Evolutionary conservation across 92 coral and sea anemone species (phyloP), one percentile per base, ranked within the genome.

Genomic region (Epizoanthus ramosus): DNA sequence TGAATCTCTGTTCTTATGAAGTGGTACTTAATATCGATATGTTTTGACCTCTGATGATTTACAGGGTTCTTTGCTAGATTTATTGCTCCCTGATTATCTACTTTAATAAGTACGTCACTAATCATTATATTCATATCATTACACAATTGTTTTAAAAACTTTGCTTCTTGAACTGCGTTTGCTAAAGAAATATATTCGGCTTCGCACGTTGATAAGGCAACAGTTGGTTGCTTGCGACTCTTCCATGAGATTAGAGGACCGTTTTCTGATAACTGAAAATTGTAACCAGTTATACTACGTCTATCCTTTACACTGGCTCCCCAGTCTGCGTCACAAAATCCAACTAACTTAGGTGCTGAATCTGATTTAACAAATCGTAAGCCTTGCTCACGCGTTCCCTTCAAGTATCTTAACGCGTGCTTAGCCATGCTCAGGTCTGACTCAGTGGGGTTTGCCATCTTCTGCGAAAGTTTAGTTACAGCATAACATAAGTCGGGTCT

Each of bases 261-360:
- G 21, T 85, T 70, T 74, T 64, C 18, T 45, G 74, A 45, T 13
- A 85, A 41, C 65, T 83, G 14, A 65, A 83, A 83, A 15, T 23
- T 59, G 72, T 83, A 72, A n/a, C 72, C 80, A 8, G 57, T 53
- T 12, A 76, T 33, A 25, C 82, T 76, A 6, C 68, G 82, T 58
- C 82, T 76, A 56, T 76, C 82, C 8, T 53, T 45, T 6, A 76
- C 3, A 9, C 33, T 19, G 9, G 82, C 82, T 18, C 86, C 91
- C 87, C 87, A 87, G 50, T 83, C 84, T 5, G 87, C 82, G 60
- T 83, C 91, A 83, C 91, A 83, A 87, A 75, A 82, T 35, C 73
- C 87, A 4, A 57, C 83, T 18, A 83, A 35, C 17, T 50, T 83
- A 56, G 83, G 45, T 25, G 87, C 80, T 31, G 71, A 58, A 35